Base-by-base conservation (phyloP, 2,113 vertebrate species). In the Rhabdornis inornatus region DNA sequence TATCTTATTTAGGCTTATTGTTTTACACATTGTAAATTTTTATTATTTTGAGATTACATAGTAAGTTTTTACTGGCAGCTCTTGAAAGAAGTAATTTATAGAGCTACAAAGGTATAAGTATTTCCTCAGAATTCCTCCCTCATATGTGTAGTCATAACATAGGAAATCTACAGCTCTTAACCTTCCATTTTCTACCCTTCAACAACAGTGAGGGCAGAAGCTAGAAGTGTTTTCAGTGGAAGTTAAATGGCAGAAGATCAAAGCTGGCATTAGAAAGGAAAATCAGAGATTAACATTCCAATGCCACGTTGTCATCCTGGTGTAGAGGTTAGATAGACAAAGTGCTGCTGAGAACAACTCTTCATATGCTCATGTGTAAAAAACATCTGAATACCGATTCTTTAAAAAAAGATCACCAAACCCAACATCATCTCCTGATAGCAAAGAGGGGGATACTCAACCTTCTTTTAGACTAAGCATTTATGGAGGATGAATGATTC, bases 21-120 rank as follows among this genome's bases (percentile, higher is more conserved):
- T 57, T 87, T 90, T 69, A 74, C 33, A 85, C 20, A 28, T 53
- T 78, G 81, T 87, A 87, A 91, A 64, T 60, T 94, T 91, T 89
- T 81, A 83, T 94, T 74, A 16, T 83, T 95, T 85, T 52, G 63
- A 42, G n/a, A 76, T 59, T 61, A 69, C 16, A 47, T 30, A 80
- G 12, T 42, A 57, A 31, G 9, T 61, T 76, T 90, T 87, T 81
- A 68, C 37, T 65, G 56, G 22, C 33, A 86, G 42, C 31, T 72
- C 63, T 83, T 80, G 45, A 86, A 95, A 87, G 7, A 90, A 88
- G 42, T 65, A 42, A 88, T 86, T 87, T 92, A 57, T 65, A 66
- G 45, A 11, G 30, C 37, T 83, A 79, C 47, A 80, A 89, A 63
- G 13, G 37, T 76, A 55, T 0, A 7, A 53, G 11, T 79, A 64